These are phyloP conservation scores for Drosophila ambigua DNA, from an alignment of 1,140 invertebrate genomes.

Conservation along the genomic window DNA sequence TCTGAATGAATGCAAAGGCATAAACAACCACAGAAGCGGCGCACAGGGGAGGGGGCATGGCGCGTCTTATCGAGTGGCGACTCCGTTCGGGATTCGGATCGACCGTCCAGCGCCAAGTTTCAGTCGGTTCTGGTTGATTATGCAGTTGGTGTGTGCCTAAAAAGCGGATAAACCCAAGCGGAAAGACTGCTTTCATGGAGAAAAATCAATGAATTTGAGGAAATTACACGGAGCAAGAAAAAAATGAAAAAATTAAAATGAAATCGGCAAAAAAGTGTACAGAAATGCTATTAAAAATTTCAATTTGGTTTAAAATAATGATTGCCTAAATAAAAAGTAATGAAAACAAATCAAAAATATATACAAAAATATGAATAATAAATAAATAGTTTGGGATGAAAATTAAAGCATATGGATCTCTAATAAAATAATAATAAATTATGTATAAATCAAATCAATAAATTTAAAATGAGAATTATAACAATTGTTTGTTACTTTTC, in stretches of 20 bases:
- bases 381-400: too few relatives aligned
- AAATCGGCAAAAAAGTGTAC: background rate
- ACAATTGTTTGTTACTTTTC: too few relatives aligned
- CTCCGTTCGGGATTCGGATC: slow-evolving; percentile 1
- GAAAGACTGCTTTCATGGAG: background rate
- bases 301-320: too few relatives aligned
- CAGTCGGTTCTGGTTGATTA: slow-evolving; percentile 8
- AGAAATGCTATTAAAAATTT: background rate
- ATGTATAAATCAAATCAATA: too few relatives aligned
- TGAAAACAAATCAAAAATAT: too few relatives aligned
- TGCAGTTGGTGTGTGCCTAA: slow-evolving; percentile 13
- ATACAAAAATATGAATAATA: too few relatives aligned
- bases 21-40: slow-evolving; percentile 4
- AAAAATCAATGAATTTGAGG: background rate
- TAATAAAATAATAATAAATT: too few relatives aligned
- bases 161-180: background rate
- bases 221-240: background rate
- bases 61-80: slow-evolving; percentile 21
- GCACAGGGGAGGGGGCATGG: background rate
- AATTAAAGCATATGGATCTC: too few relatives aligned
- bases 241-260: background rate
- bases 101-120: slow-evolving; percentile 25
- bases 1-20: slow-evolving; percentile 16
- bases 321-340: too few relatives aligned
- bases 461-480: too few relatives aligned